Conservation (phyloP, 2,888 invertebrate genomes). For the Drosophila paranaensis region DNA sequence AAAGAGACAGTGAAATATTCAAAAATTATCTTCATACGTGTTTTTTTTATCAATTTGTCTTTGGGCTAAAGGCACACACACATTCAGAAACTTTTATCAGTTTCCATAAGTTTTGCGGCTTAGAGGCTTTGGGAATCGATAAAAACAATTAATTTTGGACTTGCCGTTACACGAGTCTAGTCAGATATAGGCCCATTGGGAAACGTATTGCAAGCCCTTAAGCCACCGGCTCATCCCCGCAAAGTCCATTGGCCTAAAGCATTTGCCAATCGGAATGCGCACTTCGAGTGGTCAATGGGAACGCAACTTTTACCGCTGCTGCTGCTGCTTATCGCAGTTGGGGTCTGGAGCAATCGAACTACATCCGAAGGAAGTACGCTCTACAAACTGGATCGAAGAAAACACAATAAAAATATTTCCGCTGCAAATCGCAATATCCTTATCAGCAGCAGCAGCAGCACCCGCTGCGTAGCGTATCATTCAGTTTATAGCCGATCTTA, state of each 20-base stretch:
- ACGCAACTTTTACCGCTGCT: too few relatives aligned
- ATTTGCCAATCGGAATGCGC: background rate
- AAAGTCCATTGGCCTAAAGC: background rate
- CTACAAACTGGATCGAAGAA: background rate
- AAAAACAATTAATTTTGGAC: conserved; percentile 32
- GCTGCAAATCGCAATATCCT: conserved; percentile 8
- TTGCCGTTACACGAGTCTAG: conserved; percentile 12
- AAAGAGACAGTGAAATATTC: background rate
- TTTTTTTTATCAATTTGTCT: conserved; percentile 18
- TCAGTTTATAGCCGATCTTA: conserved; percentile 38
- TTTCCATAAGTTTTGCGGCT: conserved; percentile 28
- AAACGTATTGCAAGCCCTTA: background rate
- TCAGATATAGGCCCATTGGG: background rate
- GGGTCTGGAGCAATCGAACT: background rate
- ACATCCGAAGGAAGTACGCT: conserved; percentile 46
- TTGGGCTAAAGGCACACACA: conserved; percentile 13
- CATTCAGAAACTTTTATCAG: background rate
- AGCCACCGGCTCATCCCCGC: background rate
- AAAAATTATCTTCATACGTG: conserved; percentile 4
- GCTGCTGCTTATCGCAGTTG: background rate
- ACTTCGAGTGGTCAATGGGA: background rate
- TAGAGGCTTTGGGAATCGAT: conserved; percentile 52
- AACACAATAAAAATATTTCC: background rate
- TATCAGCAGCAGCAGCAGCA: conserved; percentile 28
- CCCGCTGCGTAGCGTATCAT: conserved; percentile 9